Evolutionary conservation across 2,797 vertebrate species (phyloP).

Genomic region (Gymnothorax javanicus): DNA sequence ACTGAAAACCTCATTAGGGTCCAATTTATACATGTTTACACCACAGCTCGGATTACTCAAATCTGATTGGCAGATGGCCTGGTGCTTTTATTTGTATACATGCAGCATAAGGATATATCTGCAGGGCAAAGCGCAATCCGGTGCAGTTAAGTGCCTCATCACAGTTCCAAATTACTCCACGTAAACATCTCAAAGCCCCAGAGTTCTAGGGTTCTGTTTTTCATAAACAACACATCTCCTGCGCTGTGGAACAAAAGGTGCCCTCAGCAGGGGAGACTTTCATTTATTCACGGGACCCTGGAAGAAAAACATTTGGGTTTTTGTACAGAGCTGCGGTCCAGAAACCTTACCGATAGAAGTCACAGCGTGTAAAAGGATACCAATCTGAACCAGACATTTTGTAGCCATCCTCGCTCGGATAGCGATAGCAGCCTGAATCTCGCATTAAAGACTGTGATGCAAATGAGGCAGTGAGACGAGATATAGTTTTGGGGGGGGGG

Average conservation of each 20-base stretch:
- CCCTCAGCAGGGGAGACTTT: background rate
- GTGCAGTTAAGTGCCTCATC: background rate
- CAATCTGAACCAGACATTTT: background rate
- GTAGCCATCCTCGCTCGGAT: background rate
- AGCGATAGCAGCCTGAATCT: background rate
- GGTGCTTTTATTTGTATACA: background rate
- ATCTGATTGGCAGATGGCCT: background rate
- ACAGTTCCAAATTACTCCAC: background rate
- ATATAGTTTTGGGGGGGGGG: background rate
- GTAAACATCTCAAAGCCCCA: background rate
- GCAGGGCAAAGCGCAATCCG: background rate
- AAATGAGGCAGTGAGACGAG: background rate
- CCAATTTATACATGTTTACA: background rate
- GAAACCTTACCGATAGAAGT: background rate
- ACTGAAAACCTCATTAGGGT: background rate
- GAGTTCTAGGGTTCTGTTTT: background rate
- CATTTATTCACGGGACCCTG: background rate
- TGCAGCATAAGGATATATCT: background rate
- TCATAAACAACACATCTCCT: background rate
- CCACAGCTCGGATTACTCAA: background rate
- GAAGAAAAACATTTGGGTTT: background rate
- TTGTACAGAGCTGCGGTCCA: background rate
- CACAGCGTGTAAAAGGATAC: background rate
- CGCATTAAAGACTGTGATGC: background rate
- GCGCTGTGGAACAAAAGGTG: background rate